Evolutionary conservation across 2,113 vertebrate genomes (phyloP), one percentile per base, ranked within the genome.

Genomic region (Phalacrocorax carbo): DNA sequence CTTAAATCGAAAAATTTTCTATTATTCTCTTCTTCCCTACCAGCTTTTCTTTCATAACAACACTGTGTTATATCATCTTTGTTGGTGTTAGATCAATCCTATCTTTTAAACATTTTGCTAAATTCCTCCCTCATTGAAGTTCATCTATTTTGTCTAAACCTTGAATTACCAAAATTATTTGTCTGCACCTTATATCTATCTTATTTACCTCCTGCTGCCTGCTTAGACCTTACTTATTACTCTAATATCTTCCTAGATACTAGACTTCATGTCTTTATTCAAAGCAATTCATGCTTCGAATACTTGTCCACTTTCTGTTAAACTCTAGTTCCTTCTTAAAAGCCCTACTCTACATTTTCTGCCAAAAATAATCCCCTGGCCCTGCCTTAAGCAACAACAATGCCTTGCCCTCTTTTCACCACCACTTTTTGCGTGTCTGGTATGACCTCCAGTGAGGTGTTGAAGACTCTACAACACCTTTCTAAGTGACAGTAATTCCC

Each of bases 51-150:
- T 76, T 66, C 62, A 52, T 72, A 76, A 58, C 27, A 20, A 36
- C 26, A 34, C 5, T 0, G 0, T 38, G 7, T 68, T 83, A 15
- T 36, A 44, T 8, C 4, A 25, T 8, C 11, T 71, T 64, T 69
- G 22, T 17, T 57, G 62, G 32, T 36, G 10, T n/a, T n/a, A 60
- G 38, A 60, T 20, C 46, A 61, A n/a, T 44, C n/a, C 23, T 65
- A 2, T 25, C 17, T 70, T 72, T 79, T 46, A 73, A 92, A 46
- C 1, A 18, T 48, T 76, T 26, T 76, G 48, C 22, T 87, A 76
- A 90, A 80, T 52, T 52, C 15, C 19, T 86, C 25, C 36, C 9
- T 72, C 6, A 13, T 3, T 65, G 44, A 14, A 70, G 10, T 55
- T 86, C 30, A 62, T 26, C 40, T 61, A 10, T 80, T 80, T 76